A percentile compares a stretch with the other conserved stretches of the same genome.
These are phyloP conservation scores for Amblyornis subalaris DNA, from an alignment of 2,113 vertebrate genomes.

Conservation along the genomic window DNA sequence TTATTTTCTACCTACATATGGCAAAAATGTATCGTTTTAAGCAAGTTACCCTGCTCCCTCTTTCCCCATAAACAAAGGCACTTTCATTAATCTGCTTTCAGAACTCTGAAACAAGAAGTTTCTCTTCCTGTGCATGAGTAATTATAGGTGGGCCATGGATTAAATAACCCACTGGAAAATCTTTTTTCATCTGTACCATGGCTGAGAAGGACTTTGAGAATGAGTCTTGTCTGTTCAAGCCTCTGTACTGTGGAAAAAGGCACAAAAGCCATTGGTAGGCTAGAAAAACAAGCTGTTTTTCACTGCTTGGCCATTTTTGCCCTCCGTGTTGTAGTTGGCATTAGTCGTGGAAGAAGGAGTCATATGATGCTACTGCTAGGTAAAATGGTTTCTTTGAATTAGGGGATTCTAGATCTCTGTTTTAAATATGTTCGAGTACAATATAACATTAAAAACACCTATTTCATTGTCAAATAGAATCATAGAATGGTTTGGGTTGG, in stretches of 20 bases:
- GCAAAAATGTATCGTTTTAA: constrained; percentile 26
- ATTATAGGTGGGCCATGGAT: constrained; percentile 4
- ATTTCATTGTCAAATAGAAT: not conserved
- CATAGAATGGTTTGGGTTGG: not conserved
- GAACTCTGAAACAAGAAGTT: constrained; percentile 27
- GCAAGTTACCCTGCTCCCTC: not conserved
- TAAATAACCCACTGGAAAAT: constrained; percentile 28
- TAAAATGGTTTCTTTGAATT: not conserved
- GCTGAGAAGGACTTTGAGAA: constrained; percentile 3
- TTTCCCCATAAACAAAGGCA: constrained; percentile 33
- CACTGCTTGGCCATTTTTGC: not conserved
- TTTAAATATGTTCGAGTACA: not conserved
- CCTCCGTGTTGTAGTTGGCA: not conserved
- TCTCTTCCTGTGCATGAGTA: not conserved
- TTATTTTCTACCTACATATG: constrained; percentile 45
- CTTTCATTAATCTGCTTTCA: constrained; percentile 42
- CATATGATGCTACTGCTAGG: not conserved
- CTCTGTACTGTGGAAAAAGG: not conserved
- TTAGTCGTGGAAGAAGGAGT: not conserved
- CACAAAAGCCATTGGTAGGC: not conserved
- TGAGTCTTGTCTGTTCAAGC: not conserved
- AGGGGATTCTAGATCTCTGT: not conserved
- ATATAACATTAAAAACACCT: not conserved
- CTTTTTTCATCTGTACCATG: not conserved
- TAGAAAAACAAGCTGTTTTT: not conserved